Base-by-base conservation (phyloP, 1,140 invertebrate genomes). In the Marisa cornuarietis region DNA sequence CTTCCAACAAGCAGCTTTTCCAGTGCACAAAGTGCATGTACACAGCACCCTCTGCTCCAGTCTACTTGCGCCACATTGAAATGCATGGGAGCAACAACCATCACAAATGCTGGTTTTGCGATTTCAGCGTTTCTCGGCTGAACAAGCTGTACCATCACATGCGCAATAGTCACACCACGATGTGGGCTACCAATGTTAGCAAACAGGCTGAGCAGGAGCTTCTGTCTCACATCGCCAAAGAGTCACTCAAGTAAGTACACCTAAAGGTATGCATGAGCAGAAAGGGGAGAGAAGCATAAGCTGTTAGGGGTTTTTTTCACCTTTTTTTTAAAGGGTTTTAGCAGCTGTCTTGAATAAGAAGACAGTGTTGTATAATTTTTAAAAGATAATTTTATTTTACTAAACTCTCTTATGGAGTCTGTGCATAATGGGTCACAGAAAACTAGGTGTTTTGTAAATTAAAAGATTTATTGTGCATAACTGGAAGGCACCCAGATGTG, bases 1-100 rank as follows among this genome's bases (percentile, higher is more conserved):
- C 26, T 49, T 2, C 26, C 69, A 71, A 49, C 24, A 26, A n/a
- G 18, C 52, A 75, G 66, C 65, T 58, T 10, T 89, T 86, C 82
- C 85, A 86, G 58, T 90, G 90, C 76, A 86, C 84, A 31, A 90
- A 89, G 73, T 90, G 90, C 79, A 82, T 82, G 10, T 90, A 88
- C 77, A 86, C 86, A 14, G 86, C 87, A 58, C 84, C 87, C 62
- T 89, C 85, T 81, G 79, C 85, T 14, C 81, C 85, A 11, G 87
- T 87, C 14, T 88, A 89, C 78, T 82, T 85, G 14, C 82, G 86
- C 9, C 90, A 90, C 73, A 83, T 86, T 66, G 85, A 87, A 63
- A 77, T 85, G n/a, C 90, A 90, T 83, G 87, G 87, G 51, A 87
- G 85, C 69, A 86, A 86, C 52, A 85, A 84, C 68, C 83, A 86